Conservation (phyloP, 2,113 vertebrate species). For the Gavia stellata region DNA sequence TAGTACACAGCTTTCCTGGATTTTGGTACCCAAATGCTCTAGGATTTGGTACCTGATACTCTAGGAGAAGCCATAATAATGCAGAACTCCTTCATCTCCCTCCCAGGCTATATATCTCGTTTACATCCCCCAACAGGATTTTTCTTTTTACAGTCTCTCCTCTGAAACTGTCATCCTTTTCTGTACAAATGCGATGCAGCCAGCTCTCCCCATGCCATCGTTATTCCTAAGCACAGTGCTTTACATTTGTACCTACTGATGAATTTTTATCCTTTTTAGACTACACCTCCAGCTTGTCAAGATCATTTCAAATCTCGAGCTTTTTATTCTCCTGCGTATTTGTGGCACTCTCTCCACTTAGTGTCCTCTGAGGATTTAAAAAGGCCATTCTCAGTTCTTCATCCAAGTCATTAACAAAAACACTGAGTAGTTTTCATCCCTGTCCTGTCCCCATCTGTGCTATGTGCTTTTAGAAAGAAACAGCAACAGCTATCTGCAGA, state of each 20-base stretch:
- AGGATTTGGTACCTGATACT: neutral
- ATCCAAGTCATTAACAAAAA: neutral
- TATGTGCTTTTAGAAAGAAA: neutral
- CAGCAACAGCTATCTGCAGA: neutral
- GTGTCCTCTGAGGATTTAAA: neutral
- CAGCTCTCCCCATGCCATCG: neutral
- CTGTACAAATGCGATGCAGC: neutral
- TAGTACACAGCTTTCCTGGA: neutral
- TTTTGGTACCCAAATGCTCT: neutral
- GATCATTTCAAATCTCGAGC: neutral
- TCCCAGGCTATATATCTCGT: neutral
- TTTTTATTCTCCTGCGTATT: neutral
- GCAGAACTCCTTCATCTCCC: neutral
- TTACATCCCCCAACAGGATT: neutral
- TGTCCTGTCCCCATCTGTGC: too few relatives aligned
- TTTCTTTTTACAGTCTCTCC: neutral
- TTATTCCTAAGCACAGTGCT: neutral
- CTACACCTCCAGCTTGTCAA: neutral
- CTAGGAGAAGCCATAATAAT: neutral
- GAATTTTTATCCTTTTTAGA: neutral
- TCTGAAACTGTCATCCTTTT: neutral
- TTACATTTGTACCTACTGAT: neutral
- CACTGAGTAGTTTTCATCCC: neutral
- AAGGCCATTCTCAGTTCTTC: neutral
- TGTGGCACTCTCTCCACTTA: neutral